Conservation (phyloP, 2,888 invertebrate species). For the Cryptosula pallasiana region DNA sequence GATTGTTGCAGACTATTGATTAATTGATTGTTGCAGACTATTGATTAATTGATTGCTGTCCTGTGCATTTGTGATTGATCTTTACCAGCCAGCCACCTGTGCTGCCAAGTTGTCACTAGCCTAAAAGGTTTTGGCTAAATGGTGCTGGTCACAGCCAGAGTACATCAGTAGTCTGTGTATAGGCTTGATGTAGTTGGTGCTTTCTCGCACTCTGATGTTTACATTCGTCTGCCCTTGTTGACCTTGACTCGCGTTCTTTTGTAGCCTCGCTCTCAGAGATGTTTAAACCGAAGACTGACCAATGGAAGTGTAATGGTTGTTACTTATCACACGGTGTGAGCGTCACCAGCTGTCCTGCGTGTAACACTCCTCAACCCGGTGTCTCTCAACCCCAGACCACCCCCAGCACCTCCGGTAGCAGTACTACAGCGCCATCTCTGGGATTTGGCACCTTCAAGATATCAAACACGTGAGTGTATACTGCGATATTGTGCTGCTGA, state of each 20-base stretch:
- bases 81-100: no score
- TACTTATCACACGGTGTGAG: constrained; percentile 59
- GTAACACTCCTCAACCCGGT: constrained; percentile 43
- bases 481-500: not conserved
- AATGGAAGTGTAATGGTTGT: constrained; percentile 67
- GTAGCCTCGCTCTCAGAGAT: constrained; percentile 36
- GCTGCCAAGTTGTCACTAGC: no score
- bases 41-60: no score
- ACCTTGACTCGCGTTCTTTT: not conserved
- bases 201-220: not conserved
- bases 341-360: constrained; percentile 41
- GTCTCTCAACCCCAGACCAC: not conserved
- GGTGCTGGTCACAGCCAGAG: no score
- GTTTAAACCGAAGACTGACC: constrained; percentile 59
- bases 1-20: no score
- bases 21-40: no score
- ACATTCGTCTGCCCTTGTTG: not conserved
- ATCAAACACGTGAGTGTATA: not conserved
- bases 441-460: not conserved
- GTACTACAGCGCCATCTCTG: not conserved
- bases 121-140: no score
- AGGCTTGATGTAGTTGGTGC: not conserved
- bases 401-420: not conserved
- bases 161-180: no score
- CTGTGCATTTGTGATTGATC: no score